Conservation (phyloP, 2,797 vertebrate genomes). For the Selene dorsalis region DNA sequence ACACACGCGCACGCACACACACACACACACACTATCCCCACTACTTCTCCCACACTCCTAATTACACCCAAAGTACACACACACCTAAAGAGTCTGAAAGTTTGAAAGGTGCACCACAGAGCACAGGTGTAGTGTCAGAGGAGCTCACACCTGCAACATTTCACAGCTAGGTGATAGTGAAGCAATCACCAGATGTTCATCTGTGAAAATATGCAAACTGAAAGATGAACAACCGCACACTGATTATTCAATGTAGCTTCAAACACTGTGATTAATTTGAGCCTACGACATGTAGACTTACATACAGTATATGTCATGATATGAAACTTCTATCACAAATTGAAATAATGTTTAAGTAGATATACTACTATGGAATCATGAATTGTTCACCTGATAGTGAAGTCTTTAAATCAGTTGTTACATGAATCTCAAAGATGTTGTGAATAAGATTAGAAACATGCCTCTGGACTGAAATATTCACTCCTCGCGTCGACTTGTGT, state of each 20-base stretch:
- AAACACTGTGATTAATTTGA: constrained; percentile 68
- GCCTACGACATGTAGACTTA: constrained; percentile 30
- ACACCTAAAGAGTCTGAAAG: constrained; percentile 5
- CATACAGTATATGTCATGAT: background rate
- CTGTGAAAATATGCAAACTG: constrained; percentile 50
- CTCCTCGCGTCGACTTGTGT: constrained; percentile 32
- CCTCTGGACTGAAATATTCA: constrained; percentile 57
- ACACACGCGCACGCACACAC: background rate
- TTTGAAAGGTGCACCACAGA: background rate
- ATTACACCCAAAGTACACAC: constrained; percentile 3
- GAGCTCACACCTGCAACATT: constrained; percentile 12
- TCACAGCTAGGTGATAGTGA: background rate
- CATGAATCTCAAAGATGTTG: constrained; percentile 30
- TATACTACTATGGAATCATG: background rate
- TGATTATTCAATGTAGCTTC: constrained; percentile 49
- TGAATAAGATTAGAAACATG: constrained; percentile 54
- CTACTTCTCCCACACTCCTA: constrained; percentile 1
- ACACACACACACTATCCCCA: background rate
- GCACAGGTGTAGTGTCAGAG: constrained; percentile 3
- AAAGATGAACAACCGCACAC: constrained; percentile 34
- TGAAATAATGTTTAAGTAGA: background rate
- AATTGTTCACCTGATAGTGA: constrained; percentile 9
- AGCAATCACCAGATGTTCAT: background rate
- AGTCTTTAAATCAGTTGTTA: constrained; percentile 4
- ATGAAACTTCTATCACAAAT: background rate